Percentiles rank a stretch among this genome's conserved stretches.
Conservation (phyloP, 2,888 invertebrate genomes). For the Tetrapedia diversipes region DNA sequence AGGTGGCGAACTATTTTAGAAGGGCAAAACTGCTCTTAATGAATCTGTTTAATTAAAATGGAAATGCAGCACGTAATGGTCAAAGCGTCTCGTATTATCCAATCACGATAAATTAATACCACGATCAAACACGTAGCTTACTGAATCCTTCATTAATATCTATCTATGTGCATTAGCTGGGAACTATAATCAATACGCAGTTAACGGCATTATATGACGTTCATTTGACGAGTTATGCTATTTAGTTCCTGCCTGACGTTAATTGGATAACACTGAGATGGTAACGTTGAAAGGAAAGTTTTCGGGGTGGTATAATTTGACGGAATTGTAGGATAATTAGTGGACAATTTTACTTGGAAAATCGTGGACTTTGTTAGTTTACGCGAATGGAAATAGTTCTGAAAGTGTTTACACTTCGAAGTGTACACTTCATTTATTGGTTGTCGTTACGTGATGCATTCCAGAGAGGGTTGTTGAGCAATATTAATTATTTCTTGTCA, state of each 20-base stretch:
- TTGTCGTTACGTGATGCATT: too few species aligned
- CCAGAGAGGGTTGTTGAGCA: too few species aligned
- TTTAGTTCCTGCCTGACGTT: neutral
- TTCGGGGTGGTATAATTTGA: too few species aligned
- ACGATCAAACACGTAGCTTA: neutral
- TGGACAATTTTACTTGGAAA: too few species aligned
- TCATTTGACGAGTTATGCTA: neutral
- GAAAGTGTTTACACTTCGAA: too few species aligned
- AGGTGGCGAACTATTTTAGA: neutral
- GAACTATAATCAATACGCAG: neutral
- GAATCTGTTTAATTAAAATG: neutral
- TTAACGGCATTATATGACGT: neutral
- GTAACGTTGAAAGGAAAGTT: neutral
- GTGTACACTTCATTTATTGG: too few species aligned
- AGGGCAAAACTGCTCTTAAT: neutral
- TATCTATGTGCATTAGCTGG: neutral
- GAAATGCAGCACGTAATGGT: neutral
- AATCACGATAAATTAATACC: slow-evolving; percentile 19
- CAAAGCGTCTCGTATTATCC: neutral
- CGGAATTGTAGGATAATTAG: too few species aligned
- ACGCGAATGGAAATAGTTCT: too few species aligned
- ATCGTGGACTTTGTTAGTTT: too few species aligned
- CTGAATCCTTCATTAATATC: slow-evolving; percentile 22
- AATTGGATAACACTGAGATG: neutral
- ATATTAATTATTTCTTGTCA: too few species aligned